Conservation (phyloP, 1,140 invertebrate species). For the Hermetia illucens region DNA sequence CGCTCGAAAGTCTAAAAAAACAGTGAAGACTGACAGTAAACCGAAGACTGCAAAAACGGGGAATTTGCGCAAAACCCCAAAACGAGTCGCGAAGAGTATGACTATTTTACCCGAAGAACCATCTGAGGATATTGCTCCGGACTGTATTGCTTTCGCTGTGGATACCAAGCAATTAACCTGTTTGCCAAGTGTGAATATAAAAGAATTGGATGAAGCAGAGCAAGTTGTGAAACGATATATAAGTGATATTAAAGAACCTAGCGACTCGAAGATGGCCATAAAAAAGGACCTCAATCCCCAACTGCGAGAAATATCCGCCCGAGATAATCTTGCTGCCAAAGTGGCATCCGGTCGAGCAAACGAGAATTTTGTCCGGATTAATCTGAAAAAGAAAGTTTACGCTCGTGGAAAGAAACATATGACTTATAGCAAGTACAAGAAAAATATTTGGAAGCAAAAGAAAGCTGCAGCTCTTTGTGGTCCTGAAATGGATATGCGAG, state of each 20-base stretch:
- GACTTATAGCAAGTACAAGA: slow-evolving; percentile 71
- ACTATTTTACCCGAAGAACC: slow-evolving; percentile 12
- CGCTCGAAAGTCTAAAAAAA: not conserved
- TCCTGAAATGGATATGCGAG: slow-evolving; percentile 39
- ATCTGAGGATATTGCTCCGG: not conserved
- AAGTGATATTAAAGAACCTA: slow-evolving; percentile 9
- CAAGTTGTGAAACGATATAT: slow-evolving; percentile 21
- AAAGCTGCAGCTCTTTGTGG: slow-evolving; percentile 38
- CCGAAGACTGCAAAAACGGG: slow-evolving; percentile 8
- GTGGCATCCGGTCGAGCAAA: slow-evolving; percentile 54
- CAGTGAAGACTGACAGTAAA: slow-evolving; percentile 3
- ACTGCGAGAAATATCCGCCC: slow-evolving; percentile 25
- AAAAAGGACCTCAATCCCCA: not conserved
- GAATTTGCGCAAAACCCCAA: slow-evolving; percentile 9
- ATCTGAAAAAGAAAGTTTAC: slow-evolving; percentile 83
- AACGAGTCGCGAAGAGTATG: slow-evolving; percentile 17
- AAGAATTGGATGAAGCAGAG: slow-evolving; percentile 19
- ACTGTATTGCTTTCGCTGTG: slow-evolving; percentile 1
- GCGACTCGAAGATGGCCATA: not conserved
- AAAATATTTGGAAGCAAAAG: slow-evolving; percentile 69
- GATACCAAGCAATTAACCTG: slow-evolving; percentile 19
- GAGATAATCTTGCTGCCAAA: slow-evolving; percentile 46
- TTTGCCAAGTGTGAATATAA: slow-evolving; percentile 17
- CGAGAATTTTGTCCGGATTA: slow-evolving; percentile 82
- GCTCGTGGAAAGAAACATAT: slow-evolving; percentile 63